Evolutionary conservation across 2,113 vertebrate species (phyloP).

Genomic region (Cervus canadensis): DNA sequence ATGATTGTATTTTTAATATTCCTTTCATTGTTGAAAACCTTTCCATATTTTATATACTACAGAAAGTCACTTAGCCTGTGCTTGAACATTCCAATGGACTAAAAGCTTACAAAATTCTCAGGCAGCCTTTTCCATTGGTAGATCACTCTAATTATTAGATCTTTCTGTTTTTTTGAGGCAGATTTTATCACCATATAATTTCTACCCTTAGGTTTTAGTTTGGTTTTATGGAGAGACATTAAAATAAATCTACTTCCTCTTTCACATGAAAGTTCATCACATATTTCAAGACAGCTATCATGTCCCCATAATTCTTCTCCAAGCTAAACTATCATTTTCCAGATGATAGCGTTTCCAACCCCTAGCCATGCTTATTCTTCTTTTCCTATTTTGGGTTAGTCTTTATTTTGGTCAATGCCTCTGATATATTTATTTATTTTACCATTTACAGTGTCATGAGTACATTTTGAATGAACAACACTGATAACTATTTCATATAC

Average conservation of each 20-base stretch:
- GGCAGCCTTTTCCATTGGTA: neutral
- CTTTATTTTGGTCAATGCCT: neutral
- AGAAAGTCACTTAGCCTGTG: neutral
- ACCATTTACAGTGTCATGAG: neutral
- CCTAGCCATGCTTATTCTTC: neutral
- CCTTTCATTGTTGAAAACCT: neutral
- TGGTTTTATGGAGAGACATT: conserved; percentile 42
- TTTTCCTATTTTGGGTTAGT: neutral
- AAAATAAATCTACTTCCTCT: conserved; percentile 64
- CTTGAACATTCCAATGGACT: neutral
- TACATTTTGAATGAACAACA: neutral
- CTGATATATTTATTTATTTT: conserved; percentile 1
- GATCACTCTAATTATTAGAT: conserved; percentile 42
- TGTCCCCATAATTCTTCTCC: conserved; percentile 10
- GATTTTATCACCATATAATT: conserved; percentile 38
- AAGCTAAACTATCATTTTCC: conserved; percentile 22
- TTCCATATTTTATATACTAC: conserved; percentile 3
- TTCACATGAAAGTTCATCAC: conserved; percentile 41
- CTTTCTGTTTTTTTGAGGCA: neutral
- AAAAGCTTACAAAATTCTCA: neutral
- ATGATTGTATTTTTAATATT: neutral
- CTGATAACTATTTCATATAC: neutral
- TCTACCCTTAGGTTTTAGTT: conserved; percentile 55
- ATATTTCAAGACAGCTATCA: conserved; percentile 44
- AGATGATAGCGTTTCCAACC: neutral